Evolutionary conservation across 2,113 vertebrate species (phyloP), one percentile per base, ranked within the genome.

Genomic region (Calidris pygmaea): DNA sequence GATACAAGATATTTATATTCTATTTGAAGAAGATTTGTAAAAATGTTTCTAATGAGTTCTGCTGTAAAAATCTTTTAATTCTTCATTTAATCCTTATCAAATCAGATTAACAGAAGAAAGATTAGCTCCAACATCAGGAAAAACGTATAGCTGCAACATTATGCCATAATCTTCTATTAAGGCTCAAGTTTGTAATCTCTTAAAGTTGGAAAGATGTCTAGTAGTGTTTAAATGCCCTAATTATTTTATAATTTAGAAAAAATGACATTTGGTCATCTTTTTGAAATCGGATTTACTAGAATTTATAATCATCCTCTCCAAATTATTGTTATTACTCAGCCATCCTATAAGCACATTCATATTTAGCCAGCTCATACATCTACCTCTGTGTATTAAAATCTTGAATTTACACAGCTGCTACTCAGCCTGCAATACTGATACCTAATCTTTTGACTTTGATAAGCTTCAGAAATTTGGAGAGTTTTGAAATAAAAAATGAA

Each of bases 71-170:
- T 85, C 17, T 67, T 89, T 80, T 55, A 68, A 86, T 75, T 88
- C 72, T 75, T 89, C 17, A 67, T 78, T 87, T 87, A 89, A 92
- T 94, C 52, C 83, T 77, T 92, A 71, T 58, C 50, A 88, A 70
- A 75, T 75, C n/a, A 73, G 48, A 74, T 90, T 93, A 72, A 68
- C 34, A 58, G 92, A 94, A 77, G 52, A 83, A 89, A 87, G 27
- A 90, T 72, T 85, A 89, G 27, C 13, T 89, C 32, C 24, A 71
- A 21, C 9, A 35, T 48, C 56, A 83, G 79, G 29, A 56, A 92
- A 89, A 84, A 35, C 2, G 3, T 62, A 15, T 41, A 83, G 27
- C 47, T 95, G 65, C 56, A 68, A 59, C 41, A 71, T 14, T 2
- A 4, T 63, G 16, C 22, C 6, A 21, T 22, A 29, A 68, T 94